Conservation (phyloP, 2,888 invertebrate species). For the Lochmaea capreae region DNA sequence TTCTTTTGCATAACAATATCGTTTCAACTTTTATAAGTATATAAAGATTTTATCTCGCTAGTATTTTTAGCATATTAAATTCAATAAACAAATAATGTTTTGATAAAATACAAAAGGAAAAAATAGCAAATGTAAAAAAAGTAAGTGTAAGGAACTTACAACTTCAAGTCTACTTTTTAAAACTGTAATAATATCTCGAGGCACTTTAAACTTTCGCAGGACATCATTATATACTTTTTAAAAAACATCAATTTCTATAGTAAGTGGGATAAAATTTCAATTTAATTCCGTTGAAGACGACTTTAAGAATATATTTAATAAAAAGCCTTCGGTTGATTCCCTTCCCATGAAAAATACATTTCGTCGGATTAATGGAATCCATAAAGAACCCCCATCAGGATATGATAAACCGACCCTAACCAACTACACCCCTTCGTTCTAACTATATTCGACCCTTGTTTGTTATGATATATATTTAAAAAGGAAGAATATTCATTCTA, state of each 20-base stretch:
- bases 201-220: no score
- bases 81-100: no score
- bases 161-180: no score
- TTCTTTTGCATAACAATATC: not conserved
- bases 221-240: no score
- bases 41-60: not conserved
- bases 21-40: not conserved
- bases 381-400: not conserved
- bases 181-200: no score
- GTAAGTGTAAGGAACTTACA: no score
- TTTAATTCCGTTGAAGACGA: not conserved
- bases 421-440: constrained; percentile 9
- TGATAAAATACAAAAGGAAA: no score
- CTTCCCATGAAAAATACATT: constrained; percentile 1
- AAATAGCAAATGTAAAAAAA: no score
- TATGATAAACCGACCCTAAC: constrained; percentile 4
- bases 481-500: constrained; percentile 16
- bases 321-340: not conserved
- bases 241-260: no score
- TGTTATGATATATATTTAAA: constrained; percentile 12
- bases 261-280: no score
- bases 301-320: not conserved
- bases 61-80: not conserved
- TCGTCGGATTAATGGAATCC: not conserved
- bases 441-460: constrained; percentile 20